Conservation (phyloP, 2,797 vertebrate genomes). For the Centropyge bicolor region DNA sequence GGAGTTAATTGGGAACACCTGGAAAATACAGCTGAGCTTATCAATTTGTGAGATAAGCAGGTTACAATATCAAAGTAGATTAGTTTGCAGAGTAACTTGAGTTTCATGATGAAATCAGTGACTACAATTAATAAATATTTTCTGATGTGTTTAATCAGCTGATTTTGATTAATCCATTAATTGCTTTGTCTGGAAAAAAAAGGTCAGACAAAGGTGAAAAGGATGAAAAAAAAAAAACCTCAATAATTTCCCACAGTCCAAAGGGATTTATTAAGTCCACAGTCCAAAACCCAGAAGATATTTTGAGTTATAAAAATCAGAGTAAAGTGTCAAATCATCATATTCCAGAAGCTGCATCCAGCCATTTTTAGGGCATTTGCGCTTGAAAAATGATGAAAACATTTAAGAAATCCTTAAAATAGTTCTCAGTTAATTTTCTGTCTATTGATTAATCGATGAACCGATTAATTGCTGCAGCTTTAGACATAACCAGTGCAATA, state of each 20-base stretch:
- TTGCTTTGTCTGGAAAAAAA: too few species aligned
- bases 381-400: too few species aligned
- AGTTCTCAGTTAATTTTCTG: too few species aligned
- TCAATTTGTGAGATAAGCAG: conserved; percentile 36
- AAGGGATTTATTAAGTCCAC: background rate
- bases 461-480: background rate
- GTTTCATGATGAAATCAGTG: conserved; percentile 6
- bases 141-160: too few species aligned
- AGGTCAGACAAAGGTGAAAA: too few species aligned
- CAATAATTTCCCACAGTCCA: background rate
- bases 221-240: too few species aligned
- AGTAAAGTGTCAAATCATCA: background rate
- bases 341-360: background rate
- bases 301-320: background rate
- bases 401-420: too few species aligned
- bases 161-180: background rate
- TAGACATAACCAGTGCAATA: background rate
- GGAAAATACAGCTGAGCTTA: conserved; percentile 33
- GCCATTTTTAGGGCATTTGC: background rate
- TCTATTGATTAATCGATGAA: too few species aligned
- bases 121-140: background rate
- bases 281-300: background rate
- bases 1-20: conserved; percentile 39
- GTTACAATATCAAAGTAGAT: conserved; percentile 16
- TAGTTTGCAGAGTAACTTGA: conserved; percentile 6